phyloP scores from a whole-genome alignment of 2,797 vertebrate genomes.

The Molossus alvarezi region DNA sequence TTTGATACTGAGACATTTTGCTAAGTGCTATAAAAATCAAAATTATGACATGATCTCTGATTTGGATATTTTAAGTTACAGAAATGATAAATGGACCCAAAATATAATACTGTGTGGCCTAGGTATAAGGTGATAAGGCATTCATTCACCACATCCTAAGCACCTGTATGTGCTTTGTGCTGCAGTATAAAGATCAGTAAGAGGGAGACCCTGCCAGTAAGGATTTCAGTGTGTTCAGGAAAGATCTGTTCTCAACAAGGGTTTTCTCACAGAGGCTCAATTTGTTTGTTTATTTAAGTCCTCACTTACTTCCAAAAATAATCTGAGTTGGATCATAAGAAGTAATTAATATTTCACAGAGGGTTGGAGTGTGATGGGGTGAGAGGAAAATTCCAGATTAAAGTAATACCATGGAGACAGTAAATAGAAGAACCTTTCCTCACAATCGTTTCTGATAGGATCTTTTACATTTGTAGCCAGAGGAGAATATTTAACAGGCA shows the following conservation, averaged over 20 bases:
- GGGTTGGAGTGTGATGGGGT: not conserved
- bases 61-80: constrained; percentile 8
- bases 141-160: not conserved
- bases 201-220: not conserved
- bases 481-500: not conserved
- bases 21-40: not conserved
- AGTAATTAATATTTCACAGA: constrained; percentile 34
- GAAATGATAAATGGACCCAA: not conserved
- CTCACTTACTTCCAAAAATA: not conserved
- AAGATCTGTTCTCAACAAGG: not conserved
- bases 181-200: not conserved
- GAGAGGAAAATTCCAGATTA: constrained; percentile 12
- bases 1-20: not conserved
- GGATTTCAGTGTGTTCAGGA: not conserved
- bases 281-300: constrained; percentile 54
- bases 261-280: not conserved
- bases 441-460: not conserved
- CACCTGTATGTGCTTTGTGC: not conserved
- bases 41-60: not conserved
- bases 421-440: not conserved
- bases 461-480: not conserved
- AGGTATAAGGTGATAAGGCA: not conserved
- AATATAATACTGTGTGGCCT: not conserved
- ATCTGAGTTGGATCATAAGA: constrained; percentile 46
- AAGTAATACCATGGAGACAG: not conserved